Percentiles rank a stretch among this genome's conserved stretches.
Conservation (phyloP, 2,797 vertebrate species). For the Trachops cirrhosus region DNA sequence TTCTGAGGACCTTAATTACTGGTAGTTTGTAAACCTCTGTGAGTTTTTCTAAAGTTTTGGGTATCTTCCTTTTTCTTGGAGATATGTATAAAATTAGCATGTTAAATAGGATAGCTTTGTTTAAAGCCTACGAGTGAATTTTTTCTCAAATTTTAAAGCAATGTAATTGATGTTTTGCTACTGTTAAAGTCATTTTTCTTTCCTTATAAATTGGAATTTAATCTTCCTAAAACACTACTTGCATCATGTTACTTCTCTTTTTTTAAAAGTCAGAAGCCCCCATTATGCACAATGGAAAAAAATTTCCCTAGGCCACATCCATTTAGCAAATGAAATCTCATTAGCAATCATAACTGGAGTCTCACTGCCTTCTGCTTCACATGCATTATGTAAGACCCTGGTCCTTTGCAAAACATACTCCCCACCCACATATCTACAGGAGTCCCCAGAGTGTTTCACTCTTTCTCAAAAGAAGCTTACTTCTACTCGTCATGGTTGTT, state of each 20-base stretch:
- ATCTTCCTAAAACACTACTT: slow-evolving; percentile 36
- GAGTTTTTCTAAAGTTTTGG: background rate
- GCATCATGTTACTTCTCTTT: background rate
- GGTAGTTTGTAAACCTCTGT: background rate
- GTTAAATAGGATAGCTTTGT: background rate
- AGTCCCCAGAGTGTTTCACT: background rate
- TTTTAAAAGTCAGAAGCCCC: background rate
- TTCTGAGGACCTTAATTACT: background rate
- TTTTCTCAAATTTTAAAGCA: slow-evolving; percentile 47
- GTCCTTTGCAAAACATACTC: background rate
- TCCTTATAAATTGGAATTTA: slow-evolving; percentile 32
- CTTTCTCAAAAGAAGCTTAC: background rate
- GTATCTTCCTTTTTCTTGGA: background rate
- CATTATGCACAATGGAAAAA: background rate
- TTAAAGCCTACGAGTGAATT: slow-evolving; percentile 21
- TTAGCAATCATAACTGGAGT: background rate
- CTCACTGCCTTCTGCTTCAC: background rate
- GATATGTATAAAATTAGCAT: background rate
- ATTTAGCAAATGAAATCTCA: slow-evolving; percentile 8
- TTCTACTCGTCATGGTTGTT: background rate
- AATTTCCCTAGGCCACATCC: background rate
- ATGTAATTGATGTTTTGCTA: slow-evolving; percentile 37
- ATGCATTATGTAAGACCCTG: background rate
- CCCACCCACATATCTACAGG: background rate
- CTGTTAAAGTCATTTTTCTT: slow-evolving; percentile 22